Evolutionary conservation across 64 coral and sea anemone species (phyloP), one percentile per base, ranked within the genome.

Genomic region (Montipora capricornis): DNA sequence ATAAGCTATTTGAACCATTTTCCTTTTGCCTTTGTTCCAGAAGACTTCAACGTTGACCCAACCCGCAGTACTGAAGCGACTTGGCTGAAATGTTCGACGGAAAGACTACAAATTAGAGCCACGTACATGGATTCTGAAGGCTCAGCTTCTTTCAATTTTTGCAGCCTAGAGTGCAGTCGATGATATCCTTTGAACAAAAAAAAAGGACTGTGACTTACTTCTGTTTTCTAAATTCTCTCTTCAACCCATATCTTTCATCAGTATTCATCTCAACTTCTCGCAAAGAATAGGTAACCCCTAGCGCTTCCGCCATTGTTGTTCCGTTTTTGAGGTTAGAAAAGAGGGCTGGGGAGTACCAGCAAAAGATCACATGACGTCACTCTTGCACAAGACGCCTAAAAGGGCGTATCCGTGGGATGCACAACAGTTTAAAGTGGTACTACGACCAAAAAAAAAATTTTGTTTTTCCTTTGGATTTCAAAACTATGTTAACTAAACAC

Each of bases 281-380:
- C 16, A 76, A 49, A 16, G 73, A 83, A 61, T 84, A 84, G 0
- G 80, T 37, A 37, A 37, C 71, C 44, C 90, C 82, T 9, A 73
- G 73, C 0, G 26, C 50, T 7, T 92, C 90, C 81, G 90, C 90
- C 90, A 92, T 92, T 92, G 80, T 92, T 92, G 26, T 59, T 84
- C 70, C 80, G 9, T 10, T 58, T 80, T 47, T 29, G 73, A 19
- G 44, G 13, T 49, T 4, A 45, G 61, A 14, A 9, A 44, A 19
- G 64, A 52, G 82, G 67, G n/a, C 66, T 86, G 82, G 82, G 68
- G 61, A 51, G 5, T 45, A 51, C 46, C 82, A 50, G 64, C 44
- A 20, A 71, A 50, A 70, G 11, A 14, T 51, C 66, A 49, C 67
- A 71, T 71, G 82, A 86, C 82, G 82, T 86, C 82, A 86, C 60